These are phyloP conservation scores for Drosophila littoralis DNA, from an alignment of 1,140 invertebrate species.

Conservation along the genomic window DNA sequence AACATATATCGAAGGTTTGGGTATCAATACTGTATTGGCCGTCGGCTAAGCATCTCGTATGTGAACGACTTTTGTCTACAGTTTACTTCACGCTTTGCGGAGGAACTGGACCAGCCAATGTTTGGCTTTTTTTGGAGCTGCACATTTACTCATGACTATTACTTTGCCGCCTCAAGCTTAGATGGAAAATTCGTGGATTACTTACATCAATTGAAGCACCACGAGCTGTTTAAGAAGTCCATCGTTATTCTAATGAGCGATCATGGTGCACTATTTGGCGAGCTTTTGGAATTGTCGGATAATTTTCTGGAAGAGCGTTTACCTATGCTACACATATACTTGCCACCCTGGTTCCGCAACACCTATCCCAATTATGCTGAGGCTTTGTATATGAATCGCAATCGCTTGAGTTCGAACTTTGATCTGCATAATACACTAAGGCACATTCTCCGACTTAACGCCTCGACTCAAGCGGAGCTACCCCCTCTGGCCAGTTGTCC, in stretches of 20 bases:
- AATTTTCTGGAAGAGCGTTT: constrained; percentile 95
- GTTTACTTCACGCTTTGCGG: constrained; percentile 83
- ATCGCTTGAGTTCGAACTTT: constrained; percentile 91
- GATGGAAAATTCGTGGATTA: constrained; percentile 86
- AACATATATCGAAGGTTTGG: neutral
- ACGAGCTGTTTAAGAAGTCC: constrained; percentile 86
- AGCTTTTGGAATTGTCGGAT: constrained; percentile 86
- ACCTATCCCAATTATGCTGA: constrained; percentile 87
- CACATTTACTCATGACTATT: constrained; percentile 90
- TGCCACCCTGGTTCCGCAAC: constrained; percentile 90
- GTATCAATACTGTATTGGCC: constrained; percentile 85
- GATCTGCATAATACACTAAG: constrained; percentile 90
- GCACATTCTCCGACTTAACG: constrained; percentile 78
- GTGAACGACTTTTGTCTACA: constrained; percentile 86
- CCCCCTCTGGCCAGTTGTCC: constrained; percentile 82
- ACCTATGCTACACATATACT: constrained; percentile 91
- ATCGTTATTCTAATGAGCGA: constrained; percentile 94
- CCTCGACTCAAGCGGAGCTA: neutral
- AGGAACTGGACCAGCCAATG: constrained; percentile 81
- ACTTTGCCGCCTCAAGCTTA: constrained; percentile 88
- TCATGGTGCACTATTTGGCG: constrained; percentile 95
- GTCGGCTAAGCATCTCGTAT: constrained; percentile 85
- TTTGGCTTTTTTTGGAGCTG: constrained; percentile 92
- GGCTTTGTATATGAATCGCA: constrained; percentile 90
- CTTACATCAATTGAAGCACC: constrained; percentile 81